Evolutionary conservation across 2,113 vertebrate genomes (phyloP), one percentile per base, ranked within the genome.

Genomic region (Herpetotheres cachinnans): DNA sequence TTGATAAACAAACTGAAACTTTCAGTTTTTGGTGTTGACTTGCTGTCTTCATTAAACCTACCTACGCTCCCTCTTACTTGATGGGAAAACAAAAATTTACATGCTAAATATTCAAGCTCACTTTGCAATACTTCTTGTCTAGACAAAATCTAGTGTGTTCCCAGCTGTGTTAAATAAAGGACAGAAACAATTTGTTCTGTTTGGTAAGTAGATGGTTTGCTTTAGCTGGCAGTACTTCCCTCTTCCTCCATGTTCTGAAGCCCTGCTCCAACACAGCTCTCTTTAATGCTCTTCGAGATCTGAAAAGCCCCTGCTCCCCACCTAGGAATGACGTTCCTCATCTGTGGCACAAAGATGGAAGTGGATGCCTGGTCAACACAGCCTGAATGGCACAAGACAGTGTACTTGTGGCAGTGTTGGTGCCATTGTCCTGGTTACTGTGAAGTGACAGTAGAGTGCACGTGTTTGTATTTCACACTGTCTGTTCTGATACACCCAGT

Each of bases 351-450:
- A 30, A 38, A 55, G 44, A 36, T 34, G 5, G 32, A 25, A 32
- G 14, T 18, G 66, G 11, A 11, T 70, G 16, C 30, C 10, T 52
- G 20, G 17, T 81, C 58, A 32, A 17, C 27, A 13, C 22, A 86
- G 34, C 44, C 34, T 29, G 24, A 44, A 20, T 36, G 24, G 15
- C 36, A 29, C 0, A 3, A 69, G 32, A 6, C 4, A 2, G 25
- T 16, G 19, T 61, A 26, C 9, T 89, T 0, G 0, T 52, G 40
- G 11, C 40, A 61, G 36, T 32, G 21, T 56, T 74, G 36, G 13
- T 59, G 11, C 26, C 1, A 1, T 49, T 79, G 18, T 71, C 27
- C 21, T 27, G 14, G 11, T 42, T 82, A 42, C 27, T 50, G 19
- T 74, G 30, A 72, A 88, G 20, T 80, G 20, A 50, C n/a, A 49